These are phyloP conservation scores for Dendropsophus ebraccatus DNA, from an alignment of 2,113 vertebrate species.

Conservation along the genomic window DNA sequence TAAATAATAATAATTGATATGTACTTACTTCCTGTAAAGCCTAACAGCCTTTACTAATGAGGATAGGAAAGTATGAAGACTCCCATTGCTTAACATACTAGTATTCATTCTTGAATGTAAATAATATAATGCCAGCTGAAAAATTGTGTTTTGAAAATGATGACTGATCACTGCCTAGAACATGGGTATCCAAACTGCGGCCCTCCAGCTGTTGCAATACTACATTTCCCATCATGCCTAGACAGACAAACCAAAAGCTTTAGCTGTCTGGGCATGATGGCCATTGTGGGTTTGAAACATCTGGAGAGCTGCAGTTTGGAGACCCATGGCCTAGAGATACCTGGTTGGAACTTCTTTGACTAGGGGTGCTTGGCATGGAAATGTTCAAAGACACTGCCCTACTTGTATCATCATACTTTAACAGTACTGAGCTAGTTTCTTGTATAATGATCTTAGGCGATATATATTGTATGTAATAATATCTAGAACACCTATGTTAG, in stretches of 20 bases:
- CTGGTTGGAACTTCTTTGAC: not conserved
- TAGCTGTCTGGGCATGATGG: too few relatives aligned
- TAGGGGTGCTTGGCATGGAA: not conserved
- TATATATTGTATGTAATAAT: too few relatives aligned
- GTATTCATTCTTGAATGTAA: not conserved
- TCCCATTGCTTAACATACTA: not conserved
- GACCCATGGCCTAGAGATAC: not conserved
- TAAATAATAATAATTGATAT: too few relatives aligned
- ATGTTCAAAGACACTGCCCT: not conserved
- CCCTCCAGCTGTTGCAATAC: too few relatives aligned
- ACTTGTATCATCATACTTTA: not conserved
- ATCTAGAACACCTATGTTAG: too few relatives aligned
- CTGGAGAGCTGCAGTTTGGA: too few relatives aligned
- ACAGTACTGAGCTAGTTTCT: too few relatives aligned
- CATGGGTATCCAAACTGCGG: too few relatives aligned
- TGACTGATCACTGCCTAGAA: not conserved
- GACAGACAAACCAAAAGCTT: too few relatives aligned
- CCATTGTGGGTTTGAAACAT: too few relatives aligned
- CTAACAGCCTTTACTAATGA: not conserved
- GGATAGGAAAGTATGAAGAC: not conserved
- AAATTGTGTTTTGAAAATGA: not conserved
- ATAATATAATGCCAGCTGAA: not conserved
- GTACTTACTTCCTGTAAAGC: not conserved
- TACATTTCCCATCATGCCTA: too few relatives aligned
- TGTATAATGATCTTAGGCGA: too few relatives aligned